Percentiles rank a stretch among this genome's conserved stretches.
phyloP scores from a whole-genome alignment of 1,140 invertebrate genomes.

The Drosophila azteca region DNA sequence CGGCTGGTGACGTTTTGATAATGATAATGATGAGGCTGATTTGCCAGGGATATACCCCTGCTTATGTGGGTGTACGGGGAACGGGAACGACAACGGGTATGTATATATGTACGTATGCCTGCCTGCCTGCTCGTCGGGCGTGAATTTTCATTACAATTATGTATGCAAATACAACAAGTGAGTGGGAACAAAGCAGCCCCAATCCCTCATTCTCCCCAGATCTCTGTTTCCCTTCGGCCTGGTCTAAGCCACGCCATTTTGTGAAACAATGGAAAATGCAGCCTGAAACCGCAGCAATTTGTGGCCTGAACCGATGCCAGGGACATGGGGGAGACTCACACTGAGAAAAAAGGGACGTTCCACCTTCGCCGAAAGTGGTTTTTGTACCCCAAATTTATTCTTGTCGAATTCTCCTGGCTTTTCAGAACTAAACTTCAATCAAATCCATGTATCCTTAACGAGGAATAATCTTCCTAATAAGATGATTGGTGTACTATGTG shows the following conservation, averaged over 20 bases:
- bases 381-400: too few species aligned
- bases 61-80: not conserved
- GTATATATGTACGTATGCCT: too few species aligned
- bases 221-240: not conserved
- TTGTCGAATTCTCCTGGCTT: too few species aligned
- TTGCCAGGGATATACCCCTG: constrained; percentile 26
- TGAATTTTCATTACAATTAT: constrained; percentile 79
- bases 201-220: not conserved
- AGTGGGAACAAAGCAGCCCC: constrained; percentile 58
- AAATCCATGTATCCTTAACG: not conserved
- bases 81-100: not conserved
- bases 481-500: too few species aligned
- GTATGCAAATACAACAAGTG: constrained; percentile 72
- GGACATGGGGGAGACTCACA: constrained; percentile 29
- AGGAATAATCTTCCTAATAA: too few species aligned
- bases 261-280: constrained; percentile 75
- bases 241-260: constrained; percentile 68
- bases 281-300: constrained; percentile 75
- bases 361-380: too few species aligned
- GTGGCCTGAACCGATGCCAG: constrained; percentile 45
- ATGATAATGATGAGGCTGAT: constrained; percentile 78
- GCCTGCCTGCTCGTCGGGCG: constrained; percentile 39
- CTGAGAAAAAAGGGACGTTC: not conserved
- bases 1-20: constrained; percentile 34
- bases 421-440: not conserved